Conservation (phyloP, 2,888 invertebrate genomes). For the Xylophagus ater region DNA sequence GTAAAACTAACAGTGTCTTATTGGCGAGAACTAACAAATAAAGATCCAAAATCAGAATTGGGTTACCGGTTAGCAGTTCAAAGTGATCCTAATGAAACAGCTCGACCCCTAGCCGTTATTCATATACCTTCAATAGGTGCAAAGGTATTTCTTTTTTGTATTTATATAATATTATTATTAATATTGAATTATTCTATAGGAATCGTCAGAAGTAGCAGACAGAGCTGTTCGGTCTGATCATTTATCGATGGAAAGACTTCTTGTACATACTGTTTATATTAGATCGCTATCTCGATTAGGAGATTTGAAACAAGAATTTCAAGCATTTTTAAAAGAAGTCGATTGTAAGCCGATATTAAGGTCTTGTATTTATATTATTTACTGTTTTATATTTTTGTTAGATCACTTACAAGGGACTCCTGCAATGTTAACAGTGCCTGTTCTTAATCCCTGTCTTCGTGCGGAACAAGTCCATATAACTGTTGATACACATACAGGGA, state of each 20-base stretch:
- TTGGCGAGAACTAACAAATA: constrained; percentile 55
- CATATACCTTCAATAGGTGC: constrained; percentile 47
- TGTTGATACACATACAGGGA: constrained; percentile 89
- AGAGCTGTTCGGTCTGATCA: constrained; percentile 77
- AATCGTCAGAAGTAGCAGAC: constrained; percentile 53
- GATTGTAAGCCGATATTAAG: too few relatives aligned
- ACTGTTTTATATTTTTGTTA: constrained; percentile 28
- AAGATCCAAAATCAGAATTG: constrained; percentile 71
- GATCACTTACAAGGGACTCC: constrained; percentile 86
- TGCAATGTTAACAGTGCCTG: constrained; percentile 81
- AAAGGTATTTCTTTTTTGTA: too few relatives aligned
- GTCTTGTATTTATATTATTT: too few relatives aligned
- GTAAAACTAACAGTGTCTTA: constrained; percentile 85
- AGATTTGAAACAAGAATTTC: constrained; percentile 59
- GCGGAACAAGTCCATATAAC: constrained; percentile 88
- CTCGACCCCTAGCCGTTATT: constrained; percentile 59
- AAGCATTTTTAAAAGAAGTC: constrained; percentile 49
- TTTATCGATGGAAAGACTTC: constrained; percentile 86
- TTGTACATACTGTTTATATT: constrained; percentile 92
- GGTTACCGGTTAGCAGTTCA: constrained; percentile 83
- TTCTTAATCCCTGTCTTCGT: constrained; percentile 77
- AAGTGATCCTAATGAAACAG: constrained; percentile 71
- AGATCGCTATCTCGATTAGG: constrained; percentile 73
- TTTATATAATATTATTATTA: background rate
- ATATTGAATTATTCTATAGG: constrained; percentile 18